Evolutionary conservation across 2,888 invertebrate genomes (phyloP).

Genomic region (Megastigmus dorsalis): DNA sequence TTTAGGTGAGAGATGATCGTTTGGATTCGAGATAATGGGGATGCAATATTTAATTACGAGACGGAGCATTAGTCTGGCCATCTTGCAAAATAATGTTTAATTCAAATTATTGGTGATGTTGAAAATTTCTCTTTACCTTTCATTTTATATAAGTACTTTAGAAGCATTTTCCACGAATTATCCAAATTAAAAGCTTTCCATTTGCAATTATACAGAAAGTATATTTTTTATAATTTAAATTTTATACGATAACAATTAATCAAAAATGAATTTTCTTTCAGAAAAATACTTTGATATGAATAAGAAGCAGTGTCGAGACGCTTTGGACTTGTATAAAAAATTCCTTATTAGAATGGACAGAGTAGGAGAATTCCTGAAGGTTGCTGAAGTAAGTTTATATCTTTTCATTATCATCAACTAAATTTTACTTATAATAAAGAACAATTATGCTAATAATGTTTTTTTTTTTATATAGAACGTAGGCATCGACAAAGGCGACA

Average conservation of each 20-base stretch:
- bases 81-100: too few relatives aligned
- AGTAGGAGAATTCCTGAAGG: conserved; percentile 97
- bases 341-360: conserved; percentile 99
- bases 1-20: too few relatives aligned
- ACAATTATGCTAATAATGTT: conserved; percentile 18
- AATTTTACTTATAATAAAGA: background rate
- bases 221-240: background rate
- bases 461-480: conserved; percentile 81
- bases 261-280: too few relatives aligned
- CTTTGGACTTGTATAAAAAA: conserved; percentile 98
- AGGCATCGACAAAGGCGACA: conserved; percentile 98
- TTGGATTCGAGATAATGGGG: too few relatives aligned
- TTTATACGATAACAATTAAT: too few relatives aligned
- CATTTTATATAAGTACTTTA: background rate
- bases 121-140: too few relatives aligned
- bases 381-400: conserved; percentile 79
- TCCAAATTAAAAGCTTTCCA: background rate
- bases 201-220: background rate
- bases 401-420: background rate
- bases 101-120: too few relatives aligned
- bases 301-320: conserved; percentile 98
- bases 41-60: too few relatives aligned
- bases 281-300: conserved; percentile 99
- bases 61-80: too few relatives aligned
- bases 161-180: too few relatives aligned